These are phyloP conservation scores for Xerus rutilus DNA, from an alignment of 2,797 vertebrate genomes.

Conservation along the genomic window DNA sequence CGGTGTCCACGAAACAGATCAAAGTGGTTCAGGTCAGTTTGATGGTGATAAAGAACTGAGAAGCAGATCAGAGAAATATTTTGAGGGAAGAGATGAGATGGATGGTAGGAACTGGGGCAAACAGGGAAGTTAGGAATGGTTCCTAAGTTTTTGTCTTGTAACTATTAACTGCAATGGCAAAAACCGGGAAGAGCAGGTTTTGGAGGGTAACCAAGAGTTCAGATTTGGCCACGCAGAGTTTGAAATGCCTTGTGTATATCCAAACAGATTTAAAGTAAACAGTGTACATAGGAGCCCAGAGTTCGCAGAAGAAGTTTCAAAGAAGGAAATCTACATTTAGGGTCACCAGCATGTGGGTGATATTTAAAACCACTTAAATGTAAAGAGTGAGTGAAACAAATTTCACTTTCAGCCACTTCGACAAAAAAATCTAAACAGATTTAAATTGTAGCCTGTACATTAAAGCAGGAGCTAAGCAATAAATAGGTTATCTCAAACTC, in stretches of 20 bases:
- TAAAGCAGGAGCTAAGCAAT: background rate
- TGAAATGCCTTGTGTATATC: background rate
- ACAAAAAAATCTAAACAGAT: background rate
- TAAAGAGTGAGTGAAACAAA: conserved; percentile 32
- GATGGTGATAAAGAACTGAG: background rate
- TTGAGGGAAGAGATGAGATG: background rate
- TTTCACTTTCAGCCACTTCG: background rate
- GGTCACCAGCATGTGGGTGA: background rate
- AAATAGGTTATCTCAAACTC: background rate
- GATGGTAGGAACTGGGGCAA: background rate
- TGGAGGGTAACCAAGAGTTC: background rate
- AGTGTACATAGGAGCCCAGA: background rate
- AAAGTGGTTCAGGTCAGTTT: background rate
- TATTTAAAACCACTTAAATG: background rate
- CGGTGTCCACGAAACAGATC: background rate
- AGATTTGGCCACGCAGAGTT: background rate
- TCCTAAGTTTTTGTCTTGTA: background rate
- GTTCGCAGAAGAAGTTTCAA: background rate
- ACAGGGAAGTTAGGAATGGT: background rate
- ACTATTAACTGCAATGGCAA: background rate
- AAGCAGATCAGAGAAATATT: background rate
- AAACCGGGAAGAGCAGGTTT: background rate
- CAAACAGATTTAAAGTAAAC: background rate
- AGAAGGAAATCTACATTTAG: background rate
- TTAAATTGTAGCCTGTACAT: background rate